These are phyloP conservation scores for Augiades crinisus DNA, from an alignment of 2,888 invertebrate species.

Conservation along the genomic window DNA sequence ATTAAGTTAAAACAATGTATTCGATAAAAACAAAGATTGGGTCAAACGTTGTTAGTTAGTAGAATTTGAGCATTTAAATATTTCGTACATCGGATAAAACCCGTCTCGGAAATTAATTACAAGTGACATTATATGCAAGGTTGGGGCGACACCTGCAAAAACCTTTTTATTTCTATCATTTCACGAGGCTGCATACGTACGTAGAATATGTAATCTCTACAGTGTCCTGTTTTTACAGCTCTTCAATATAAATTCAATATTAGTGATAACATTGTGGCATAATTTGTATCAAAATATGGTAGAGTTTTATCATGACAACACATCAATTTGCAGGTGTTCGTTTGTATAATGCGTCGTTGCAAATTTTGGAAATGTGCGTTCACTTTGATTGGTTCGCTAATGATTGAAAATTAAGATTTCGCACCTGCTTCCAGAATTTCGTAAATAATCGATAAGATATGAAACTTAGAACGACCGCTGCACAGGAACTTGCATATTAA, in stretches of 20 bases:
- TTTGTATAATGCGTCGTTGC: slow-evolving; percentile 40
- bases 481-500: not conserved
- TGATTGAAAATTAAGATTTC: slow-evolving; percentile 10
- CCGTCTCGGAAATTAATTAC: slow-evolving; percentile 27
- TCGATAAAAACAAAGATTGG: too few species aligned
- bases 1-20: too few species aligned
- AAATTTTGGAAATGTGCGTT: slow-evolving; percentile 43
- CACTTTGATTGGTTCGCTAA: slow-evolving; percentile 19
- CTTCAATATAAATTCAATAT: not conserved
- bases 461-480: too few species aligned
- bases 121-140: slow-evolving; percentile 19
- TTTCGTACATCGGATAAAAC: slow-evolving; percentile 18
- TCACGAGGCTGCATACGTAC: not conserved
- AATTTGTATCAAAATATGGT: slow-evolving; percentile 11
- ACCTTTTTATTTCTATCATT: slow-evolving; percentile 13
- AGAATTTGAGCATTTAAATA: too few species aligned
- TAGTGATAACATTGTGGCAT: not conserved
- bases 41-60: too few species aligned
- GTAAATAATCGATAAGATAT: not conserved
- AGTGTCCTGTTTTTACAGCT: not conserved
- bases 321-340: slow-evolving; percentile 41
- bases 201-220: not conserved
- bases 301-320: slow-evolving; percentile 4
- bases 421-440: slow-evolving; percentile 19
- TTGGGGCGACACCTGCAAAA: slow-evolving; percentile 30